Evolutionary conservation across 2,113 vertebrate species (phyloP), one percentile per base, ranked within the genome.

Genomic region (Crotalus helleri): DNA sequence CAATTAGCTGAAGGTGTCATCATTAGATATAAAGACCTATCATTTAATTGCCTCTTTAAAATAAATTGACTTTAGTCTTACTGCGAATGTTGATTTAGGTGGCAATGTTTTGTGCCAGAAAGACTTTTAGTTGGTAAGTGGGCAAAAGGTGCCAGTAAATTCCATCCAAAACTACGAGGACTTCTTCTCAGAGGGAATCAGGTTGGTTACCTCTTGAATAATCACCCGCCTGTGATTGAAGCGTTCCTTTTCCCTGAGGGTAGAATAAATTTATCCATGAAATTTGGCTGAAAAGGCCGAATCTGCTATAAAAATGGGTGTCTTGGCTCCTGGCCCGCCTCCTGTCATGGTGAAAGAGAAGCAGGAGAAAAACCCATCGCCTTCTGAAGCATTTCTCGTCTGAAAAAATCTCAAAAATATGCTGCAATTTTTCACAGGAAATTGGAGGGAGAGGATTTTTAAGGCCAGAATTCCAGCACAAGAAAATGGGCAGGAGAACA

Each of bases 141-240:
- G 17, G 95, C 94, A 95, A 81, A 92, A 95, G 11, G 26, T n/a
- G 39, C 17, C 59, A 44, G 12, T 12, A 46, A 2, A 91, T 11
- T 44, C 39, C 10, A 24, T 5, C 94, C 92, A 94, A 92, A 92
- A 95, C 94, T 89, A 94, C 94, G 94, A 95, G 96, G 96, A 92
- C 95, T 94, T 95, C 94, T 96, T 96, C 96, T 95, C 96, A 93
- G 95, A 92, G 90, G 96, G 95, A 97, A 93, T 93, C 51, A 93
- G 95, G 95, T 96, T 96, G 95, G 96, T 96, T 96, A 95, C 96
- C 94, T 96, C 96, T 93, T 95, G 94, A 96, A 94, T 96, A 95
- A 95, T 92, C 54, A 94, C 93, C 93, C 94, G 94, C 58, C 95
- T 95, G 96, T 1, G 93, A 95, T 94, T 95, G 93, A 55, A 95